A percentile compares a stretch with the other conserved stretches of the same genome.
Evolutionary conservation across 1,140 invertebrate genomes (phyloP).

Genomic region (Manduca sexta): DNA sequence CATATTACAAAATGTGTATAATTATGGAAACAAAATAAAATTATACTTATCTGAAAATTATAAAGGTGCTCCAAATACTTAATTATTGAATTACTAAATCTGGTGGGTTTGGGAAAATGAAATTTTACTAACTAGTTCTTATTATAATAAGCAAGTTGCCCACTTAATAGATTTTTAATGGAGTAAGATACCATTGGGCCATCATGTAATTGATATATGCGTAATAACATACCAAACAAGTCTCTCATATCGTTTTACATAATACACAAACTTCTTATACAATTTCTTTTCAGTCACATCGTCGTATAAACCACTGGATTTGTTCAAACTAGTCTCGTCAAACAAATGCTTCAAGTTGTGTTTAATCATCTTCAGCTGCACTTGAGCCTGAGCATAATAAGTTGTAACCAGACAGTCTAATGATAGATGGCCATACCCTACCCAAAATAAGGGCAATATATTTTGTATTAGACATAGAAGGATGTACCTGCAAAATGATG

Average conservation of each 20-base stretch:
- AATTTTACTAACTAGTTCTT: no score
- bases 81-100: no score
- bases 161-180: no score
- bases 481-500: constrained; percentile 12
- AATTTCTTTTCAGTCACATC: constrained; percentile 5
- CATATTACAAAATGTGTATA: no score
- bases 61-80: no score
- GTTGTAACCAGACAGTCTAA: constrained; percentile 15
- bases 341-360: constrained; percentile 21
- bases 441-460: constrained; percentile 2
- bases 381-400: constrained; percentile 16
- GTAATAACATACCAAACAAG: constrained; percentile 15
- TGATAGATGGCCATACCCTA: constrained; percentile 11
- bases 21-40: no score
- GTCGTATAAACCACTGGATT: constrained; percentile 1
- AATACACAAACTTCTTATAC: constrained; percentile 7
- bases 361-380: constrained; percentile 24
- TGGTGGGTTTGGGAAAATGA: no score
- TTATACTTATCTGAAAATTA: no score
- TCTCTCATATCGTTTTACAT: constrained; percentile 13
- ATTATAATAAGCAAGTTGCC: no score
- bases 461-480: constrained; percentile 5
- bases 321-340: background rate
- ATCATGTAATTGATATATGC: no score
- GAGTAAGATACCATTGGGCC: no score